phyloP scores from a whole-genome alignment of 2,113 vertebrate genomes.

The Perca fluviatilis region DNA sequence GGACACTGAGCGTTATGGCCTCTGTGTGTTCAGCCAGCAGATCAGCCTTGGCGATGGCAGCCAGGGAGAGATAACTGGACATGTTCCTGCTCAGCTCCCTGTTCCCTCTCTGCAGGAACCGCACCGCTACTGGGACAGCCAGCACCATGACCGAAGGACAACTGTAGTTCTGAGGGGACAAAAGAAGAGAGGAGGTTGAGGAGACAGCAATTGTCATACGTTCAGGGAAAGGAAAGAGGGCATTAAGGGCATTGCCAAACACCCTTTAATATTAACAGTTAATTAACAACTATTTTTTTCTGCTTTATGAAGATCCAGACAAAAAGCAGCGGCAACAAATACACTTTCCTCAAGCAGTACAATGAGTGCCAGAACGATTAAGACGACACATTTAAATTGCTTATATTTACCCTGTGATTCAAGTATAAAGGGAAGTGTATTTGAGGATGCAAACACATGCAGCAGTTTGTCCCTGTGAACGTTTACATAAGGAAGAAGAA shows the following conservation, averaged over 20 bases:
- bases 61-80: slow-evolving; percentile 95
- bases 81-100: slow-evolving; percentile 94
- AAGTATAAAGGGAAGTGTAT: neutral
- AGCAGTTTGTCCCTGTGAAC: slow-evolving; percentile 4
- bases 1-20: slow-evolving; percentile 88
- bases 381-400: neutral
- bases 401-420: neutral
- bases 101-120: slow-evolving; percentile 91
- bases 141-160: slow-evolving; percentile 90
- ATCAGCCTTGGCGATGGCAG: slow-evolving; percentile 90
- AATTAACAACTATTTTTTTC: neutral
- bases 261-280: neutral
- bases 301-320: neutral
- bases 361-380: neutral
- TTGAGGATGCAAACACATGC: neutral
- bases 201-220: neutral
- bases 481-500: neutral
- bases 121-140: slow-evolving; percentile 95
- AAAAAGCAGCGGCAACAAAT: neutral
- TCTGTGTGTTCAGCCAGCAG: slow-evolving; percentile 93
- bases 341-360: neutral
- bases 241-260: neutral
- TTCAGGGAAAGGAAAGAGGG: neutral
- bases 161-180: slow-evolving; percentile 91
- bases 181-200: slow-evolving; percentile 37